phyloP scores from a whole-genome alignment of 2,888 invertebrate species.

The Drosophila recens region DNA sequence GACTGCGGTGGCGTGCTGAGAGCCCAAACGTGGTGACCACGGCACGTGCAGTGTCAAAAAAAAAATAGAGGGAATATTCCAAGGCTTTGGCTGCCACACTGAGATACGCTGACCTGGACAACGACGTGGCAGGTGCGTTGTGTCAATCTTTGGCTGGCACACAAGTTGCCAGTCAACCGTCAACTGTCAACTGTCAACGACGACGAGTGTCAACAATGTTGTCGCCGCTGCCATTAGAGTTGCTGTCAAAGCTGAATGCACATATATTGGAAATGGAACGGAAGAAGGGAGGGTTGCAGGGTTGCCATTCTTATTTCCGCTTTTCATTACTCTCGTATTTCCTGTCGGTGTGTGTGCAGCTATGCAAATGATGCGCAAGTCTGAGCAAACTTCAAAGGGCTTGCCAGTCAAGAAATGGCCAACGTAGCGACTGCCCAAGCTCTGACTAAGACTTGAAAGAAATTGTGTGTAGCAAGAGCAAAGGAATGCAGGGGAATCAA shows the following conservation, averaged over 20 bases:
- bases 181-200: constrained; percentile 21
- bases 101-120: constrained; percentile 34
- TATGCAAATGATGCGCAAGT: constrained; percentile 53
- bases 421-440: constrained; percentile 9
- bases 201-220: constrained; percentile 58
- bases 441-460: too few relatives aligned
- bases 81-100: constrained; percentile 31
- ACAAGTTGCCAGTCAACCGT: constrained; percentile 37
- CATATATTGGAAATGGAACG: constrained; percentile 31
- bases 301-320: neutral
- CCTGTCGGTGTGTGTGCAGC: constrained; percentile 17
- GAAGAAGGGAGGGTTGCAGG: neutral
- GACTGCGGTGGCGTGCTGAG: neutral
- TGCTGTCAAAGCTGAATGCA: constrained; percentile 41
- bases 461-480: too few relatives aligned
- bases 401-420: constrained; percentile 34
- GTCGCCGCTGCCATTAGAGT: constrained; percentile 43
- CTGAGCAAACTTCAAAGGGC: constrained; percentile 47
- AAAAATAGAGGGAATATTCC: constrained; percentile 2
- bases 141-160: constrained; percentile 56
- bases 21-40: constrained; percentile 25
- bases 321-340: neutral
- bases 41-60: constrained; percentile 53
- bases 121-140: constrained; percentile 55
- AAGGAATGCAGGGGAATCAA: too few relatives aligned